Evolutionary conservation across 1,140 invertebrate species (phyloP).

Genomic region (Scaptomyza montana): DNA sequence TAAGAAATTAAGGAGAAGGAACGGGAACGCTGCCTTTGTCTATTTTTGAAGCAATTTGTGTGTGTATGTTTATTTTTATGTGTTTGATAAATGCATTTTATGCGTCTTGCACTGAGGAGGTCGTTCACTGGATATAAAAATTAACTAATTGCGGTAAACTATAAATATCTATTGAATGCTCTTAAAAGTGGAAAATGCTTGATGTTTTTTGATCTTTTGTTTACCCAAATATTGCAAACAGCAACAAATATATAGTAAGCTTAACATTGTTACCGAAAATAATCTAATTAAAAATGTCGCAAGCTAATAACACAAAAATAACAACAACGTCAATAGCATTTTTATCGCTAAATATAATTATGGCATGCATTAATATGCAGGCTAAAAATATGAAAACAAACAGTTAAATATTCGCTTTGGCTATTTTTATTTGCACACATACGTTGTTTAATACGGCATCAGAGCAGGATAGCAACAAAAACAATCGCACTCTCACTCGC

Average conservation of each 20-base stretch:
- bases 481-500: constrained; percentile 15
- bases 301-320: background rate
- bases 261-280: background rate
- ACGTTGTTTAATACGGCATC: constrained; percentile 12
- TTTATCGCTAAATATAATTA: constrained; percentile 7
- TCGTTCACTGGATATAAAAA: constrained; percentile 57
- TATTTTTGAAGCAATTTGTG: constrained; percentile 78
- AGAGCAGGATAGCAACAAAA: constrained; percentile 38
- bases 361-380: constrained; percentile 9
- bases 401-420: constrained; percentile 2
- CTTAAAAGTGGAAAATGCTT: background rate
- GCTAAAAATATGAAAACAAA: constrained; percentile 1
- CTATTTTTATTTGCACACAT: constrained; percentile 36
- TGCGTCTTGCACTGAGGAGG: constrained; percentile 52
- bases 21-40: constrained; percentile 51
- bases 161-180: background rate
- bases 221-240: too few species aligned
- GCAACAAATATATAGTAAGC: background rate
- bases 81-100: constrained; percentile 81
- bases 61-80: constrained; percentile 72
- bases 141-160: too few species aligned
- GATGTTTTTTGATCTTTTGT: too few species aligned
- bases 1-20: constrained; percentile 13
- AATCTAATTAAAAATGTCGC: background rate
- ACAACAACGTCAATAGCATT: background rate